A percentile compares a stretch with the other conserved stretches of the same genome.
These are phyloP conservation scores for Plusia festucae DNA, from an alignment of 2,888 invertebrate genomes.

Conservation along the genomic window DNA sequence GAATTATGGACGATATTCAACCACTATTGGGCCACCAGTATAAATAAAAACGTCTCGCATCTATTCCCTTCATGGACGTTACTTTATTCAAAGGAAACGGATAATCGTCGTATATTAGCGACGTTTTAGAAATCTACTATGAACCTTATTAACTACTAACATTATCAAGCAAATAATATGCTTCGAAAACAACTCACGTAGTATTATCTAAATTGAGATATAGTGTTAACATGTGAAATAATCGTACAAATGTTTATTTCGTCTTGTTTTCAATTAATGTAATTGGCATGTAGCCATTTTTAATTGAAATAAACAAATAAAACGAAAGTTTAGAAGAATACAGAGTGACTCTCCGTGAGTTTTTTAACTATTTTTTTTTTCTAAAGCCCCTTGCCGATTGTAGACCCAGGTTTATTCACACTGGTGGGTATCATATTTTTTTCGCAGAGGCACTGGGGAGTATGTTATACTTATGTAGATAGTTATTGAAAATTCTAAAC, in stretches of 20 bases:
- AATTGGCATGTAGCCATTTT: conserved; percentile 1
- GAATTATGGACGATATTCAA: too few species aligned
- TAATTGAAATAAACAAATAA: conserved; percentile 2
- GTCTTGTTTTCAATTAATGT: neutral
- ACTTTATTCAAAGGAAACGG: conserved; percentile 11
- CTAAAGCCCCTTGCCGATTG: too few species aligned
- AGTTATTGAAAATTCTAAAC: too few species aligned
- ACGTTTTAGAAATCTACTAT: neutral
- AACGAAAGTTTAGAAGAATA: neutral
- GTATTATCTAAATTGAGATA: neutral
- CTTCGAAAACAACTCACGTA: neutral
- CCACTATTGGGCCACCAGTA: too few species aligned
- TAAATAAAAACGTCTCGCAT: conserved; percentile 1
- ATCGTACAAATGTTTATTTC: neutral
- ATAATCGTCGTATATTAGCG: neutral
- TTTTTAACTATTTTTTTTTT: too few species aligned
- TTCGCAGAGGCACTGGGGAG: too few species aligned
- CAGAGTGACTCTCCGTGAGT: too few species aligned
- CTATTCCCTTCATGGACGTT: conserved; percentile 19
- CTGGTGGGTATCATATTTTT: too few species aligned
- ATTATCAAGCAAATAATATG: neutral
- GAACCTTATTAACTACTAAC: neutral
- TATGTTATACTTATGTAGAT: too few species aligned
- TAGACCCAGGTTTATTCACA: too few species aligned
- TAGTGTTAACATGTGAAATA: neutral